phyloP scores from a whole-genome alignment of 2,888 invertebrate genomes.

The Rhagium mordax region DNA sequence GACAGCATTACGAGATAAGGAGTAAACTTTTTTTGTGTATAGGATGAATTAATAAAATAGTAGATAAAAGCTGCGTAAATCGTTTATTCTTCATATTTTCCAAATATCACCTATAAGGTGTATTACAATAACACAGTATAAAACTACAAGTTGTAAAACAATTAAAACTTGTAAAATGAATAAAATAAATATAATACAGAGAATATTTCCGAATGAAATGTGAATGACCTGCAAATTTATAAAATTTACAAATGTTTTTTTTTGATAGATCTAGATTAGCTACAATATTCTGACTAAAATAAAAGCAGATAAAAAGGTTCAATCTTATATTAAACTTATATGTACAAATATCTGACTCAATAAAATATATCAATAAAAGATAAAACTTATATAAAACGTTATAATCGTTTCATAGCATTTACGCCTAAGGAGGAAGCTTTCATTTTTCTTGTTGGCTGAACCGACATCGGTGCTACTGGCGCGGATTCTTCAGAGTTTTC shows the following conservation, averaged over 20 bases:
- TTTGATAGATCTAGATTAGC: conserved; percentile 15
- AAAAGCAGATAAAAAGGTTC: conserved; percentile 50
- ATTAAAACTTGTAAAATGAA: conserved; percentile 54
- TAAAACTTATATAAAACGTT: conserved; percentile 67
- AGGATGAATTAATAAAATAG: not conserved
- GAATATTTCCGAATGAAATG: conserved; percentile 54
- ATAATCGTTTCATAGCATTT: conserved; percentile 81
- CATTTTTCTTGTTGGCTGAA: conserved; percentile 88
- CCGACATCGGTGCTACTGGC: conserved; percentile 84
- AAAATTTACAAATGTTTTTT: conserved; percentile 50
- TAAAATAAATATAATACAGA: conserved; percentile 56
- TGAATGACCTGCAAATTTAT: conserved; percentile 48
- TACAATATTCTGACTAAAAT: conserved; percentile 45
- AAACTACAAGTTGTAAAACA: conserved; percentile 59
- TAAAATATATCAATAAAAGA: conserved; percentile 61
- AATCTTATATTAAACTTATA: conserved; percentile 56
- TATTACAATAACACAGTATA: conserved; percentile 58
- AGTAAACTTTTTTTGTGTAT: not conserved
- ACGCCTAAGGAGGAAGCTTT: conserved; percentile 78
- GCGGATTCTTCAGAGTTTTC: conserved; percentile 71
- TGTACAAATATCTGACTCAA: conserved; percentile 63
- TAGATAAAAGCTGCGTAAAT: conserved; percentile 47
- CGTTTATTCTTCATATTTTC: conserved; percentile 44
- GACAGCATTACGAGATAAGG: too few species aligned
- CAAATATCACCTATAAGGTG: conserved; percentile 60